Conservation (phyloP, 2,888 invertebrate genomes). For the Eudasyphora cyanicolor region DNA sequence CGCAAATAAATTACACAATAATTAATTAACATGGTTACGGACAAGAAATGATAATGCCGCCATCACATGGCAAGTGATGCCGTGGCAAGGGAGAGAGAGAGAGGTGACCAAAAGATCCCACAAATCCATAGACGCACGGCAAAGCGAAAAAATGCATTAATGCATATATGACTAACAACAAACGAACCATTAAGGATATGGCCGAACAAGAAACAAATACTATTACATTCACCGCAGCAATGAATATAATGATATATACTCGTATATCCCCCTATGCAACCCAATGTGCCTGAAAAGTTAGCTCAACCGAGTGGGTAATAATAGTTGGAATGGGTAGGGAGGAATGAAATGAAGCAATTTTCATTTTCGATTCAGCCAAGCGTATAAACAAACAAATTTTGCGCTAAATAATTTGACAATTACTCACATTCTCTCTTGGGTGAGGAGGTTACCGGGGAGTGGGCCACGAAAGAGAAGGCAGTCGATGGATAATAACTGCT, state of each 20-base stretch:
- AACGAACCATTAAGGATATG: slow-evolving; percentile 71
- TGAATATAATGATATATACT: not conserved
- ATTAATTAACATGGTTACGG: slow-evolving; percentile 63
- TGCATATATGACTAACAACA: slow-evolving; percentile 75
- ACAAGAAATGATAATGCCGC: slow-evolving; percentile 18
- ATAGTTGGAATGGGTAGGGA: not conserved
- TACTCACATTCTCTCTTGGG: slow-evolving; percentile 75
- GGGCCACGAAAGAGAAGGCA: not conserved
- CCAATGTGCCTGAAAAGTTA: not conserved
- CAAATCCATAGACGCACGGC: not conserved
- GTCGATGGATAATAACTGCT: not conserved
- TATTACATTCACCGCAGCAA: not conserved
- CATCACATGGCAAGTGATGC: slow-evolving; percentile 43
- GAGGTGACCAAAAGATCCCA: not conserved
- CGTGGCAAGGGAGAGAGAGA: slow-evolving; percentile 64
- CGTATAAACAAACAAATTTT: slow-evolving; percentile 79
- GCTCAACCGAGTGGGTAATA: not conserved
- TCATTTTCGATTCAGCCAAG: slow-evolving; percentile 76
- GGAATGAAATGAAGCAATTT: slow-evolving; percentile 66
- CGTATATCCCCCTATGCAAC: no score
- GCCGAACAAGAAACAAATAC: slow-evolving; percentile 17
- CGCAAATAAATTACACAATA: slow-evolving; percentile 58
- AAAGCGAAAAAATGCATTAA: slow-evolving; percentile 72
- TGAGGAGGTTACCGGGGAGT: slow-evolving; percentile 20
- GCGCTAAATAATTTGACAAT: slow-evolving; percentile 80